Conservation (phyloP, 2,888 invertebrate genomes). For the Iphiclides podalirius region DNA sequence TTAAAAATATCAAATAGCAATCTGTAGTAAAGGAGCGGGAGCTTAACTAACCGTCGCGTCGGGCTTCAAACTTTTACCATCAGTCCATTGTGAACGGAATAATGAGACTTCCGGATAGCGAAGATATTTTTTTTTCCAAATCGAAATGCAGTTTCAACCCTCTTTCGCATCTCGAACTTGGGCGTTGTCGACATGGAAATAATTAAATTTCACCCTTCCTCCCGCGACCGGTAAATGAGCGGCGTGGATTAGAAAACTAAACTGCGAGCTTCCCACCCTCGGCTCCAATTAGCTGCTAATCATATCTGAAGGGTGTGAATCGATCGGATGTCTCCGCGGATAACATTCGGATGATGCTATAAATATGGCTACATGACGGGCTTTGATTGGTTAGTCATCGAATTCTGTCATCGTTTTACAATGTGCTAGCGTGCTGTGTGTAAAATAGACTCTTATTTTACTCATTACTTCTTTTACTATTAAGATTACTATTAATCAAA, state of each 20-base stretch:
- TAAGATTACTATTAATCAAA: no score
- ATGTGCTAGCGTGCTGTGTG: no score
- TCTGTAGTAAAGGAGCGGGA: conserved; percentile 33
- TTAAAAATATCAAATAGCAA: conserved; percentile 17
- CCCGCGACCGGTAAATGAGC: conserved; percentile 64
- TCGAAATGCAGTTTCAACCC: conserved; percentile 54
- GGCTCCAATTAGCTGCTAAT: conserved; percentile 78
- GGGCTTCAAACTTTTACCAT: conserved; percentile 26
- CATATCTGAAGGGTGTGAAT: conserved; percentile 78
- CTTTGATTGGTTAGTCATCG: no score
- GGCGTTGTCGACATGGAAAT: conserved; percentile 56
- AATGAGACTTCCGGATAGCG: conserved; percentile 22
- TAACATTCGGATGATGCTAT: conserved; percentile 30
- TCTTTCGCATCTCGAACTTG: conserved; percentile 62
- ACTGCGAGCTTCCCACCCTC: conserved; percentile 75
- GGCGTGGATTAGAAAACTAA: conserved; percentile 80
- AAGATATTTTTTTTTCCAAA: conserved; percentile 24
- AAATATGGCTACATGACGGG: no score
- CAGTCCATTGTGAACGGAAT: conserved; percentile 17
- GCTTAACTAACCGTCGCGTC: conserved; percentile 40
- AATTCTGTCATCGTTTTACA: no score
- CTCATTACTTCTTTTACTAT: no score
- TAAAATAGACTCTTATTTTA: no score
- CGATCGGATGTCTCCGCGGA: conserved; percentile 60
- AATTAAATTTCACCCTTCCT: conserved; percentile 77